A percentile compares a stretch with the other conserved stretches of the same genome.
phyloP scores from a whole-genome alignment of 2,113 vertebrate species.

The Esox niger region DNA sequence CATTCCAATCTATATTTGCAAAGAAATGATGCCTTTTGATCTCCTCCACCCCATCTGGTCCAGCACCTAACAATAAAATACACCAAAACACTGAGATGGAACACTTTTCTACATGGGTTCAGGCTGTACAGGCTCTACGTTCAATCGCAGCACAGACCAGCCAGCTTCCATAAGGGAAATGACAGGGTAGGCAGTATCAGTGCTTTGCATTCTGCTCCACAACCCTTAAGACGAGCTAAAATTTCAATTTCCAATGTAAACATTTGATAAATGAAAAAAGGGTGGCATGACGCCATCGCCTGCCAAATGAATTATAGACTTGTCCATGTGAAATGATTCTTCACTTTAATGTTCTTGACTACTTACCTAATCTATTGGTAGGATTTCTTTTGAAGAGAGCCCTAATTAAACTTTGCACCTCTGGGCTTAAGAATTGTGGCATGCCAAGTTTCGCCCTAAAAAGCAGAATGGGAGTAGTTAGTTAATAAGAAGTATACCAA shows the following conservation, averaged over 20 bases:
- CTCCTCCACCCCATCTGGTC: slow-evolving; percentile 91
- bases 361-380: slow-evolving; percentile 74
- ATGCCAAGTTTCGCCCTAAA: slow-evolving; percentile 79
- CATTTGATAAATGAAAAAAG: too few relatives aligned
- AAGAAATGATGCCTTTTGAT: slow-evolving; percentile 94
- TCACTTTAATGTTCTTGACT: not conserved
- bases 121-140: not conserved
- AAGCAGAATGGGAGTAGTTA: not conserved
- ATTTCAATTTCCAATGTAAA: too few relatives aligned
- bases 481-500: too few relatives aligned
- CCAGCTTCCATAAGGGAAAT: too few relatives aligned
- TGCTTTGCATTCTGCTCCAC: too few relatives aligned
- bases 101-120: not conserved
- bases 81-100: not conserved
- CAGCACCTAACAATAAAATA: slow-evolving; percentile 75
- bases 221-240: too few relatives aligned
- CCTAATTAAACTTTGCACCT: slow-evolving; percentile 79
- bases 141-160: too few relatives aligned
- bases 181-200: too few relatives aligned
- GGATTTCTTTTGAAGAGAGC: slow-evolving; percentile 82
- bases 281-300: too few relatives aligned
- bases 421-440: slow-evolving; percentile 80
- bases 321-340: too few relatives aligned
- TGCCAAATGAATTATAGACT: too few relatives aligned
- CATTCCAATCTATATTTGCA: slow-evolving; percentile 89